Conservation (phyloP, 2,797 vertebrate species). For the Spondyliosoma cantharus region DNA sequence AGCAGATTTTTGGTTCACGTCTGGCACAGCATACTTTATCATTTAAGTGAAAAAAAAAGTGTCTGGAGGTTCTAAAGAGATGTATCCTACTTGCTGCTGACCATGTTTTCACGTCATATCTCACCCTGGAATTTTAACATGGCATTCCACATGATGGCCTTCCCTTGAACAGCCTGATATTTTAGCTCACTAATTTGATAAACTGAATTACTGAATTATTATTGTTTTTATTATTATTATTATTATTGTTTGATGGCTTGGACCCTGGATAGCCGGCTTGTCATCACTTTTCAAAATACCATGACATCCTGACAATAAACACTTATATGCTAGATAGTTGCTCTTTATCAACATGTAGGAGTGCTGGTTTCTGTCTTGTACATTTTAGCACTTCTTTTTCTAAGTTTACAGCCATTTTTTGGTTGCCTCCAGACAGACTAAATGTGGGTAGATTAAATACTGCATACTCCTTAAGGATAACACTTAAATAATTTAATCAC, state of each 20-base stretch:
- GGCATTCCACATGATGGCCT: slow-evolving; percentile 15
- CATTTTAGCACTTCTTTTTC: slow-evolving; percentile 4
- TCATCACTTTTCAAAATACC: neutral
- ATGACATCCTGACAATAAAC: slow-evolving; percentile 1
- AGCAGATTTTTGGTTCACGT: too few relatives aligned
- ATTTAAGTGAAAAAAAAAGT: neutral
- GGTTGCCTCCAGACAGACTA: neutral
- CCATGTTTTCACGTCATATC: slow-evolving; percentile 6
- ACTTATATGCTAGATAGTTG: neutral
- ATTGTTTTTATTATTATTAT: too few relatives aligned
- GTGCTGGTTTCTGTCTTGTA: too few relatives aligned
- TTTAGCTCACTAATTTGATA: slow-evolving; percentile 10
- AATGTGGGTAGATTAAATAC: neutral
- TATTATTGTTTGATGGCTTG: too few relatives aligned
- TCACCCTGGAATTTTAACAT: slow-evolving; percentile 28
- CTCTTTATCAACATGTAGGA: too few relatives aligned
- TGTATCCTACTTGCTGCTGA: neutral
- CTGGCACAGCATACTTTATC: too few relatives aligned
- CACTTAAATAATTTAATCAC: neutral
- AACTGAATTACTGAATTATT: too few relatives aligned
- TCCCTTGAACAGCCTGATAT: slow-evolving; percentile 25
- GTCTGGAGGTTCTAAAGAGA: neutral
- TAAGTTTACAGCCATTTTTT: slow-evolving; percentile 1
- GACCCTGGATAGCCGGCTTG: neutral
- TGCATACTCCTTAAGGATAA: neutral